Percentiles rank a stretch among this genome's conserved stretches.
These are phyloP conservation scores for Aeoliscus strigatus DNA, from an alignment of 2,797 vertebrate genomes.

Conservation along the genomic window DNA sequence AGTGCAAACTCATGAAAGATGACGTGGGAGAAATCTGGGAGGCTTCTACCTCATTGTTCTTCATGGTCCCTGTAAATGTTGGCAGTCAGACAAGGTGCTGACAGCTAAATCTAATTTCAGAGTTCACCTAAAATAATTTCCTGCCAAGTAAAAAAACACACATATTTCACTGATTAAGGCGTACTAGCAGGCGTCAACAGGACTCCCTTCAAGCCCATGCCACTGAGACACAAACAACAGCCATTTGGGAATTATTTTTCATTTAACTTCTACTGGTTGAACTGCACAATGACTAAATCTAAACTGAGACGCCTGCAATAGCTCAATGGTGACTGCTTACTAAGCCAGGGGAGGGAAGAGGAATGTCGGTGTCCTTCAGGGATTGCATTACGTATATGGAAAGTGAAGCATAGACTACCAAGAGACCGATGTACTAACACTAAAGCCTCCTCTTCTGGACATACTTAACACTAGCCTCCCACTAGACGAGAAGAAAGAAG, in stretches of 20 bases:
- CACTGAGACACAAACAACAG: constrained; percentile 12
- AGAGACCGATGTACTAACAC: constrained; percentile 44
- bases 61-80: constrained; percentile 33
- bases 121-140: constrained; percentile 24
- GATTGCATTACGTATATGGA: constrained; percentile 45
- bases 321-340: constrained; percentile 54
- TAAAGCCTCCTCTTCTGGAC: constrained; percentile 50
- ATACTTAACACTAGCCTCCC: constrained; percentile 43
- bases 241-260: constrained; percentile 36
- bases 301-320: constrained; percentile 51
- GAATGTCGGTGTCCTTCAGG: constrained; percentile 48
- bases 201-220: constrained; percentile 7
- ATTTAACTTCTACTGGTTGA: constrained; percentile 34
- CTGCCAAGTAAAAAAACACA: constrained; percentile 17
- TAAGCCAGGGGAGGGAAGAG: constrained; percentile 40
- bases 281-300: constrained; percentile 40
- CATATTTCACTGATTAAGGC: constrained; percentile 29
- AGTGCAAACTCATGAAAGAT: constrained; percentile 44
- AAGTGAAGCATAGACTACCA: constrained; percentile 40
- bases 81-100: constrained; percentile 34
- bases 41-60: constrained; percentile 19
- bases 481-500: constrained; percentile 28
- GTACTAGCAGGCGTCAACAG: constrained; percentile 28
- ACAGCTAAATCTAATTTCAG: constrained; percentile 51
- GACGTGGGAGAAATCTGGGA: constrained; percentile 18